phyloP scores from a whole-genome alignment of 2,888 invertebrate genomes.

The Pogonocherus hispidulus region DNA sequence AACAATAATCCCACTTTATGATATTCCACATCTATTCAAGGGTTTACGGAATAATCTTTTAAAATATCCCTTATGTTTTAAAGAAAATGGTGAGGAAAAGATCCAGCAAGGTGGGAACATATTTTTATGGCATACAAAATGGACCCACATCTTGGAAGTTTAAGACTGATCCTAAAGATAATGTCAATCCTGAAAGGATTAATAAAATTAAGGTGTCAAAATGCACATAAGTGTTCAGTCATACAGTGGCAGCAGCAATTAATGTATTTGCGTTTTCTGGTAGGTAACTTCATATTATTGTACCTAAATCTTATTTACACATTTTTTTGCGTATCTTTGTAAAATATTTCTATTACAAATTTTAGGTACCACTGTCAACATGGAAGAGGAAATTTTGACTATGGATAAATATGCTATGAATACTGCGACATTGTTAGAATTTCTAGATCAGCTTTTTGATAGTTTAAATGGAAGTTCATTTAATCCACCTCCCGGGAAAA shows the following conservation, averaged over 20 bases:
- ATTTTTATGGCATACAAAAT: slow-evolving; percentile 35
- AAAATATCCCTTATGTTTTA: slow-evolving; percentile 3
- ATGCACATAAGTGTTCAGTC: slow-evolving; percentile 28
- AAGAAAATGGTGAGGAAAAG: neutral
- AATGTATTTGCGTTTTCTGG: neutral
- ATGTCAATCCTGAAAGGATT: slow-evolving; percentile 32
- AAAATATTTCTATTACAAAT: neutral
- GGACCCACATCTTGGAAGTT: slow-evolving; percentile 30
- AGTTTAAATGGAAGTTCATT: slow-evolving; percentile 24
- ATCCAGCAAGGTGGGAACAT: neutral
- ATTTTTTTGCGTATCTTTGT: neutral
- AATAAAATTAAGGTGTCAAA: slow-evolving; percentile 44
- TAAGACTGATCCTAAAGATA: slow-evolving; percentile 34
- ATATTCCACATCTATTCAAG: slow-evolving; percentile 37
- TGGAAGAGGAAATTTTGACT: neutral
- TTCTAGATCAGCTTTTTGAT: slow-evolving; percentile 31
- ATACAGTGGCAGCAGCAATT: neutral
- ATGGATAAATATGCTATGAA: slow-evolving; percentile 17
- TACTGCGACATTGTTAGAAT: slow-evolving; percentile 21
- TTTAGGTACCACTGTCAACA: neutral
- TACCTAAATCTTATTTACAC: neutral
- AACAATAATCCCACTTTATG: slow-evolving; percentile 33
- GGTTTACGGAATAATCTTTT: slow-evolving; percentile 37
- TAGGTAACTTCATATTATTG: no score
- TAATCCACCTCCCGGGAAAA: neutral